These are phyloP conservation scores for Thunnus maccoyii DNA, from an alignment of 2,113 vertebrate species.

Conservation along the genomic window DNA sequence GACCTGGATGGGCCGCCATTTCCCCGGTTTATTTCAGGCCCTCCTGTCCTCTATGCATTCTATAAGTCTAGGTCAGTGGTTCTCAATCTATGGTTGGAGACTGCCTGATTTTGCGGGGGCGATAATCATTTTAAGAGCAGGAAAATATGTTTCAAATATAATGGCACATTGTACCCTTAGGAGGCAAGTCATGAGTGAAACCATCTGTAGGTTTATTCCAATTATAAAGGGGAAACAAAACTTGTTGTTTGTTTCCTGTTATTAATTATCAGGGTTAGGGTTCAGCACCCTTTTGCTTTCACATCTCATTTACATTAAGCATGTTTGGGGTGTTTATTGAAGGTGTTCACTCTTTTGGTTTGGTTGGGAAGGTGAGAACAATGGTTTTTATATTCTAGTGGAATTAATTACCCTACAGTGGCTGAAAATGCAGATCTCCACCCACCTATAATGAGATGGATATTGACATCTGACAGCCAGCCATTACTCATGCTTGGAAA, in stretches of 20 bases:
- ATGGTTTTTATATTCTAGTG: background rate
- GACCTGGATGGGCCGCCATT: slow-evolving; percentile 81
- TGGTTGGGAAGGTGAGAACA: background rate
- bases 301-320: background rate
- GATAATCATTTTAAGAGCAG: slow-evolving; percentile 14
- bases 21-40: slow-evolving; percentile 75
- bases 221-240: background rate
- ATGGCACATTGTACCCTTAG: background rate
- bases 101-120: slow-evolving; percentile 12
- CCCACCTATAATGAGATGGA: slow-evolving; percentile 41
- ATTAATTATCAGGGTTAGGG: slow-evolving; percentile 18
- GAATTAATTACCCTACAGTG: background rate
- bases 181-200: background rate
- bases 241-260: background rate
- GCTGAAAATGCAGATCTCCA: background rate
- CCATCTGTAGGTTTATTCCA: background rate
- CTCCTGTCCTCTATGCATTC: slow-evolving; percentile 52
- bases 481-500: background rate
- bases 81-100: slow-evolving; percentile 33
- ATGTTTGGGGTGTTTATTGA: background rate
- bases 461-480: slow-evolving; percentile 40
- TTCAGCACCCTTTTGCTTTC: background rate
- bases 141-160: slow-evolving; percentile 18
- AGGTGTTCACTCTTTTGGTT: slow-evolving; percentile 3
- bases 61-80: slow-evolving; percentile 61